Base-by-base conservation (phyloP, 2,113 vertebrate species). In the Bos indicus region DNA sequence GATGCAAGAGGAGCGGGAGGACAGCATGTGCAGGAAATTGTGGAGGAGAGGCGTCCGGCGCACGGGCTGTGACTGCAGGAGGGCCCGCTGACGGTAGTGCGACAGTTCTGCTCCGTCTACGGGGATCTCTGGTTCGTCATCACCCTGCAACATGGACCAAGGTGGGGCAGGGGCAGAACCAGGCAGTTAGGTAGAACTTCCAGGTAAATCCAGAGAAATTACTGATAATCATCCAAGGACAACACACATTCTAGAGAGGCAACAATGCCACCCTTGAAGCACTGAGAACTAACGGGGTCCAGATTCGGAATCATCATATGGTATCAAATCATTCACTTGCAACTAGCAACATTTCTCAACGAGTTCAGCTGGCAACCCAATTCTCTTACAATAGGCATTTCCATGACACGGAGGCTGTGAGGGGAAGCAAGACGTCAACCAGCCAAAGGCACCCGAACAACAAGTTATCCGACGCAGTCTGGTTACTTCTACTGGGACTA, bases 21-120 rank as follows among this genome's bases (percentile, higher is more conserved):
- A 99, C 98, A 99, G 98, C 99, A 99, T 99, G 98, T 99, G 99
- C 96, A 99, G 99, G 98, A 99, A 99, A 99, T 99, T 99, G 99
- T 99, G 99, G 88, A 99, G 99, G 94, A 99, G 99, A 80, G 99
- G 99, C 0, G 99, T 99, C 95, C 99, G 99, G 51, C 99, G 99
- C 90, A 99, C 99, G 0, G 99, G 99, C 95, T 99, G 99, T 43
- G 99, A 99, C 0, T 99, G 99, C 96, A 99, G 99, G 95, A 99
- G 99, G 67, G 99, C 99, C 1, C 99, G 99, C 98, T 99, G 99
- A 3, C 99, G 99, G 97, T 99, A 99, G 97, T 99, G 99, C 12
- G 99, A 99, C 99, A 99, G 99, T 99, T 99, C 99, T 43, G 99
- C 99, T 59, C 99, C 99, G 98, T 99, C 99, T 99, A 99, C 99